phyloP scores from a whole-genome alignment of 2,888 invertebrate genomes.

The Zelleria hepariella region DNA sequence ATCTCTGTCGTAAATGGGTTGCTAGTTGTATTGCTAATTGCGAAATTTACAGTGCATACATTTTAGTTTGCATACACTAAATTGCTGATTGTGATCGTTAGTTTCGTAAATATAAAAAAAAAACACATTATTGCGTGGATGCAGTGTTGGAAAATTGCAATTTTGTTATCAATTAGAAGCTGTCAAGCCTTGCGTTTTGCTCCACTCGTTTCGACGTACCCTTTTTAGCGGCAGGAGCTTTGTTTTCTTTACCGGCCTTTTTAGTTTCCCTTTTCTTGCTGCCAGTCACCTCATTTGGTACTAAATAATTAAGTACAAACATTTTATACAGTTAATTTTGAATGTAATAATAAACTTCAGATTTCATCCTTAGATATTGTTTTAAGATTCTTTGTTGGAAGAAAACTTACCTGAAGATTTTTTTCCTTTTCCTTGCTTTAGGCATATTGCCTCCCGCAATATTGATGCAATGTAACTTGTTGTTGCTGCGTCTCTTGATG shows the following conservation, averaged over 20 bases:
- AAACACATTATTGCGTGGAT: background rate
- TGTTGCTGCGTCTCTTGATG: constrained; percentile 65
- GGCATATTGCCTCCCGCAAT: constrained; percentile 72
- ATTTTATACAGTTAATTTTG: background rate
- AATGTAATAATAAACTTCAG: background rate
- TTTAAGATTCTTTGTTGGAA: too few species aligned
- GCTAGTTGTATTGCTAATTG: background rate
- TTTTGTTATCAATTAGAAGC: background rate
- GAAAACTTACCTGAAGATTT: constrained; percentile 20
- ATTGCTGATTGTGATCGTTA: too few species aligned
- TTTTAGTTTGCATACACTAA: too few species aligned
- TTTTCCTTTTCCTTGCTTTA: constrained; percentile 69
- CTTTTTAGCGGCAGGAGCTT: constrained; percentile 46
- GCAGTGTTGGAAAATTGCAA: background rate
- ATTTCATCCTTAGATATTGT: constrained; percentile 63
- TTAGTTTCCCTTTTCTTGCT: constrained; percentile 56
- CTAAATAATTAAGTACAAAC: constrained; percentile 30
- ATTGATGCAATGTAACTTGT: constrained; percentile 70
- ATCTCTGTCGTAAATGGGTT: background rate
- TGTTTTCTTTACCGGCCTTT: constrained; percentile 58
- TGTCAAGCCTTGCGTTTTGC: constrained; percentile 8
- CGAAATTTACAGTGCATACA: background rate
- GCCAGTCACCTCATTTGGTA: constrained; percentile 36
- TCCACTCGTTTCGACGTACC: constrained; percentile 45
- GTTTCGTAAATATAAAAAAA: too few species aligned